Base-by-base conservation (phyloP, 1,140 invertebrate species). In the Mycetomoellerius zeteki region DNA sequence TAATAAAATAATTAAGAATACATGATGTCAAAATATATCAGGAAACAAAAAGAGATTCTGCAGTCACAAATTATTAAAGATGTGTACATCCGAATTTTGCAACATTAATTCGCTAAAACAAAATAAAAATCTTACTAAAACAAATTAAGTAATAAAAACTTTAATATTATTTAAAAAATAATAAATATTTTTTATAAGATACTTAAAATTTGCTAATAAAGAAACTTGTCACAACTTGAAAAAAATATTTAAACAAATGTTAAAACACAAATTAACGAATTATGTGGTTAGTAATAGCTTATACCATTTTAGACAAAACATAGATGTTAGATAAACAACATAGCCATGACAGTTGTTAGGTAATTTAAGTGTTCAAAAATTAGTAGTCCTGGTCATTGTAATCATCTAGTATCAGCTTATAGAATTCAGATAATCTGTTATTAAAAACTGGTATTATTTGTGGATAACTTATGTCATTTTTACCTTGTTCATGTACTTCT, bases 401-500 rank as follows among this genome's bases (percentile, higher is more conserved):
- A 77, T 80, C 86, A 71, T 80, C 87, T 33, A 88, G 67, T 67
- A 92, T 87, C 65, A 90, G 27, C 85, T 90, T 81, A 69, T 90
- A 89, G 12, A 89, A 30, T 67, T 85, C 67, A 50, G 93, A 91
- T 69, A 94, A 88, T 54, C 85, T 90, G 77, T 89, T 92, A 85
- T 89, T 92, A 84, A 92, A 88, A 54, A 93, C 85, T 90, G 92
- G 92, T 86, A 93, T 86, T 87, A 92, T 88, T 88, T 93, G 91
- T 54, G 90, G 90, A 91, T 92, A 92, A 91, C 93, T 89, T 90
- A 86, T 85, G 54, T 93, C 93, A 87, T 58, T 84, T 93, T 95
- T 95, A 95, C 95, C 95, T 95, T 93, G 91, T 76, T 93, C 89
- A 73, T 76, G 88, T 52, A 93, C 85, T 62, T 92, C 81, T 82